phyloP scores from a whole-genome alignment of 2,888 invertebrate genomes.

The Mimachlamys varia region DNA sequence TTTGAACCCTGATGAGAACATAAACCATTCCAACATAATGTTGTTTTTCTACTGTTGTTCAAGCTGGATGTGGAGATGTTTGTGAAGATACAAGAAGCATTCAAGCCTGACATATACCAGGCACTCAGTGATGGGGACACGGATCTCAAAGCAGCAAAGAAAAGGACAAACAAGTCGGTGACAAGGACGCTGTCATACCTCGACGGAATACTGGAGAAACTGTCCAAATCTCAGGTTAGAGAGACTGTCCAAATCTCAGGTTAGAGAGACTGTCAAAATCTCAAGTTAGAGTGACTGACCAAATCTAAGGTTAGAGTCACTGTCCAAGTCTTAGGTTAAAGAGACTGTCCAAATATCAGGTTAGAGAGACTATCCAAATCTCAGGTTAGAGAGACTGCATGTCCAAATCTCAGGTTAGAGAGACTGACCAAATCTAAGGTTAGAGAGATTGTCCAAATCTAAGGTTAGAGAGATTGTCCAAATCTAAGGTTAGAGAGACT shows the following conservation, averaged over 20 bases:
- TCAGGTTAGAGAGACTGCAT: too few relatives aligned
- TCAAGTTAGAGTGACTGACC: slow-evolving; percentile 85
- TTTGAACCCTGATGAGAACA: too few relatives aligned
- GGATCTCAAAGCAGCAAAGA: slow-evolving; percentile 86
- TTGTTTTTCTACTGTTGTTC: slow-evolving; percentile 60
- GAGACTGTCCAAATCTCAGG: slow-evolving; percentile 85
- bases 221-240: slow-evolving; percentile 86
- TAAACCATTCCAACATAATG: too few relatives aligned
- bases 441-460: too few relatives aligned
- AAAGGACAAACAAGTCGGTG: slow-evolving; percentile 88
- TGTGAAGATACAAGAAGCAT: slow-evolving; percentile 90
- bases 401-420: too few relatives aligned
- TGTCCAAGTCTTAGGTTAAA: too few relatives aligned
- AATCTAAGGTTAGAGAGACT: too few relatives aligned
- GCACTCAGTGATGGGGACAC: slow-evolving; percentile 91
- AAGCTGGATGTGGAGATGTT: slow-evolving; percentile 83
- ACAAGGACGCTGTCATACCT: slow-evolving; percentile 87
- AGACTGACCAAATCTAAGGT: too few relatives aligned
- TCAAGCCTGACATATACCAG: slow-evolving; percentile 92
- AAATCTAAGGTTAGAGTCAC: slow-evolving; percentile 85
- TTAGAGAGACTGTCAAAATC: slow-evolving; percentile 86
- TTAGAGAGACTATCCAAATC: too few relatives aligned
- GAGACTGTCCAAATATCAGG: too few relatives aligned
- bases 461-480: too few relatives aligned
- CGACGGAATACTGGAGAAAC: slow-evolving; percentile 87